A percentile compares a stretch with the other conserved stretches of the same genome.
phyloP scores from a whole-genome alignment of 2,113 vertebrate species.

The Lepus timidus region DNA sequence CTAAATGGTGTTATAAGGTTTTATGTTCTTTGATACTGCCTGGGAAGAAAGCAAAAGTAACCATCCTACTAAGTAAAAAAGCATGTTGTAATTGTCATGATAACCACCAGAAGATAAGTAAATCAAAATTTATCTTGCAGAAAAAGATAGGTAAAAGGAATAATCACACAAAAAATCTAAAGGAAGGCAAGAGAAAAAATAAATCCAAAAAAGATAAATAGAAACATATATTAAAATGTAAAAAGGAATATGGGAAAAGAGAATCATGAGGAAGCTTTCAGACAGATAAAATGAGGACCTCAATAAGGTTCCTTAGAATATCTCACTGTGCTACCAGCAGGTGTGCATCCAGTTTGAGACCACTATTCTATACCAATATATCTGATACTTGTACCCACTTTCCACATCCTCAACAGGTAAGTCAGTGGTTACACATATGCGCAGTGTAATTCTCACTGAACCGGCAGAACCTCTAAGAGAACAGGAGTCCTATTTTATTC shows the following conservation, averaged over 20 bases:
- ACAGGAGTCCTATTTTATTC: not conserved
- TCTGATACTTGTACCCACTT: not conserved
- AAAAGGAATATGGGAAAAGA: not conserved
- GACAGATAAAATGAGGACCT: not conserved
- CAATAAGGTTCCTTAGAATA: not conserved
- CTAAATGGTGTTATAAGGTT: not conserved
- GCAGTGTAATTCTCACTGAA: not conserved
- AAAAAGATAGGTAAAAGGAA: not conserved
- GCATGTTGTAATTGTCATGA: not conserved
- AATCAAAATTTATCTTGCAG: not conserved
- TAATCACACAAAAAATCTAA: not conserved
- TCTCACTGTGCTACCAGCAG: not conserved
- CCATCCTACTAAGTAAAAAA: not conserved
- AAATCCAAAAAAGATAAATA: not conserved
- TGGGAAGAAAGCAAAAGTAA: not conserved
- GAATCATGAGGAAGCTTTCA: not conserved
- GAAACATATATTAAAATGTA: not conserved
- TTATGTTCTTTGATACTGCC: not conserved
- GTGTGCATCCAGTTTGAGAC: not conserved
- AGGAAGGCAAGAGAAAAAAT: not conserved
- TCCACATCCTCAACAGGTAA: not conserved
- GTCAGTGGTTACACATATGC: not conserved
- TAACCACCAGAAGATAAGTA: not conserved
- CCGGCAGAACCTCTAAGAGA: not conserved
- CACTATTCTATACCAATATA: not conserved